A percentile compares a stretch with the other conserved stretches of the same genome.
These are phyloP conservation scores for Drosophila virilis DNA, from an alignment of 1,140 invertebrate species.

Conservation along the genomic window DNA sequence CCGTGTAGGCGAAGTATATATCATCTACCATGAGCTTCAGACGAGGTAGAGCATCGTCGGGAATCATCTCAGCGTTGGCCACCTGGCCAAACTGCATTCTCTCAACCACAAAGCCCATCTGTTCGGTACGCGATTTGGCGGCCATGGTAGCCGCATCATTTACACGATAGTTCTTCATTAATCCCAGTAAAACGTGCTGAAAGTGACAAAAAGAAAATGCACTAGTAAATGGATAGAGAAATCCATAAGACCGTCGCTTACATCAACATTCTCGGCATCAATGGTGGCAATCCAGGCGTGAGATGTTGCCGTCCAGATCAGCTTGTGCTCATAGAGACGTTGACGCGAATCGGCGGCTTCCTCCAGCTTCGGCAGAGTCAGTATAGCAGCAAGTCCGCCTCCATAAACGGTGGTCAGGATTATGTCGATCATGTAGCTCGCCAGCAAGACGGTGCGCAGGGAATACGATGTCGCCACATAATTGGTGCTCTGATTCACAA, in stretches of 20 bases:
- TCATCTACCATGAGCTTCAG: constrained; percentile 78
- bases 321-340: constrained; percentile 60
- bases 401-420: constrained; percentile 76
- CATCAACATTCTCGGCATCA: constrained; percentile 45
- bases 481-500: constrained; percentile 69
- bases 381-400: constrained; percentile 68
- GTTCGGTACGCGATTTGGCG: constrained; percentile 50
- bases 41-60: constrained; percentile 57
- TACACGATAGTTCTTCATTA: constrained; percentile 54
- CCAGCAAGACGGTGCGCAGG: constrained; percentile 59
- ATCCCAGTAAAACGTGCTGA: constrained; percentile 49
- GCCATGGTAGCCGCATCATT: constrained; percentile 49
- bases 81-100: constrained; percentile 72
- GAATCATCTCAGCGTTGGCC: constrained; percentile 62
- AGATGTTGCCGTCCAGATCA: constrained; percentile 67
- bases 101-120: constrained; percentile 77
- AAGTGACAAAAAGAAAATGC: background rate
- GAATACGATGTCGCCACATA: constrained; percentile 62
- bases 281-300: constrained; percentile 61
- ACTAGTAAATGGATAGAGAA: too few species aligned
- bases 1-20: constrained; percentile 61
- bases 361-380: constrained; percentile 72
- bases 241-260: constrained; percentile 18
- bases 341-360: constrained; percentile 75
- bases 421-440: constrained; percentile 76